Base-by-base conservation (phyloP, 2,888 invertebrate species). In the Carpatolechia fugitivella region DNA sequence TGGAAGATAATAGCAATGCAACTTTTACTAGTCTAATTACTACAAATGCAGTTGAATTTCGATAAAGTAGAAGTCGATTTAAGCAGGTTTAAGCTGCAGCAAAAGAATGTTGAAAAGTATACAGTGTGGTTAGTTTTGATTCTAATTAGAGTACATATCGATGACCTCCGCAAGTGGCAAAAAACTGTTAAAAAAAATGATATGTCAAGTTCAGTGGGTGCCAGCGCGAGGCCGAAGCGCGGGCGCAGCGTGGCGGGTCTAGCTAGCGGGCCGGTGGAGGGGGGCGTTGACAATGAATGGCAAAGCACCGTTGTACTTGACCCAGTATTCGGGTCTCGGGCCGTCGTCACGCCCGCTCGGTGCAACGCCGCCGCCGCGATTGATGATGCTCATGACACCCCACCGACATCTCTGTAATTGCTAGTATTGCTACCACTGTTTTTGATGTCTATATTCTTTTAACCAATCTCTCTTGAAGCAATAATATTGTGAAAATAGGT, bases 261-360 rank as follows among this genome's bases (percentile, higher is more conserved):
- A 67, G 56, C 68, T 63, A 58, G 60, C 55, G 62, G 62, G 61
- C 60, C 59, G 61, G 62, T 61, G 64, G 59, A 70, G 61, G 64
- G 59, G 50, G 38, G 61, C 67, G 78, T 72, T 84, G 89, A 85
- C 90, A 88, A 88, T 88, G 89, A 88, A 88, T 85, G 85, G 86
- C 88, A 83, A 84, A 87, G 85, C 89, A 84, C 81, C 85, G 85
- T 80, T 87, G 89, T 88, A 85, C 90, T 90, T 90, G 90, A 89
- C 90, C 90, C 75, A 89, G 85, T 84, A 85, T 82, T 76, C 72
- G 69, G 75, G 68, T 74, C 24, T 76, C 71, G 69, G 74, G 68
- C 74, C 3, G 40, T 11, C 84, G 87, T 78, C 82, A 78, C 78
- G 78, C 72, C 69, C 76, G 77, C 71, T 74, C 72, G 78, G 44